phyloP scores from a whole-genome alignment of 1,140 invertebrate species.

The Halotydeus destructor region DNA sequence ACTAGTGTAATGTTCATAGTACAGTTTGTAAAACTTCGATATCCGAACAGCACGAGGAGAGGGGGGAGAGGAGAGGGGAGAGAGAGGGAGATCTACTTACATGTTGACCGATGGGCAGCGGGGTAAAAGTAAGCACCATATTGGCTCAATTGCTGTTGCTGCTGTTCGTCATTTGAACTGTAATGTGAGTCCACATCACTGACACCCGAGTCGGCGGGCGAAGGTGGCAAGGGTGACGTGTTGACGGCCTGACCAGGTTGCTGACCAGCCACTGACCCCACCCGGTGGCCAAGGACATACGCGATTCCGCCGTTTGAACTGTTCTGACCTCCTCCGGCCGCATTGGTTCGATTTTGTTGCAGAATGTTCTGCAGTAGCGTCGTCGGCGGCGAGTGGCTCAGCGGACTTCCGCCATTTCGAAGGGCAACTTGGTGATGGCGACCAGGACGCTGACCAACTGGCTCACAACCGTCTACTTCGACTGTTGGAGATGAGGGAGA shows the following conservation, averaged over 20 bases:
- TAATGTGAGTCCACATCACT: conserved; percentile 85
- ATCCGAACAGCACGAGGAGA: not conserved
- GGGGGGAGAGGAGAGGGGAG: not conserved
- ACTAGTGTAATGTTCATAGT: not conserved
- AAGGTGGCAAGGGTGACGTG: conserved; percentile 60
- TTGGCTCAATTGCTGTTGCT: conserved; percentile 9
- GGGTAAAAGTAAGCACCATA: conserved; percentile 11
- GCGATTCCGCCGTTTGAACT: conserved; percentile 10
- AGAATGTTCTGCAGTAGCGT: conserved; percentile 14
- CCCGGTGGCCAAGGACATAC: not conserved
- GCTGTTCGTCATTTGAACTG: conserved; percentile 51
- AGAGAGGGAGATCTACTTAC: conserved; percentile 1
- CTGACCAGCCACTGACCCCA: not conserved
- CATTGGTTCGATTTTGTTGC: conserved; percentile 9
- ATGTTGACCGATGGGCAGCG: conserved; percentile 2
- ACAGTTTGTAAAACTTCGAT: not conserved
- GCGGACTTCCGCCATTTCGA: conserved; percentile 2
- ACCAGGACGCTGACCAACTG: conserved; percentile 2
- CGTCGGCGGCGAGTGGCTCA: not conserved
- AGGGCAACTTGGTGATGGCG: conserved; percentile 1
- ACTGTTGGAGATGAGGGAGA: not conserved
- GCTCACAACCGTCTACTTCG: conserved; percentile 12
- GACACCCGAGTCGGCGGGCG: conserved; percentile 86
- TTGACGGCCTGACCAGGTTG: conserved; percentile 1
- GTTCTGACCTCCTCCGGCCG: conserved; percentile 8